Conservation (phyloP, 2,797 vertebrate genomes). For the Cygnus olor region DNA sequence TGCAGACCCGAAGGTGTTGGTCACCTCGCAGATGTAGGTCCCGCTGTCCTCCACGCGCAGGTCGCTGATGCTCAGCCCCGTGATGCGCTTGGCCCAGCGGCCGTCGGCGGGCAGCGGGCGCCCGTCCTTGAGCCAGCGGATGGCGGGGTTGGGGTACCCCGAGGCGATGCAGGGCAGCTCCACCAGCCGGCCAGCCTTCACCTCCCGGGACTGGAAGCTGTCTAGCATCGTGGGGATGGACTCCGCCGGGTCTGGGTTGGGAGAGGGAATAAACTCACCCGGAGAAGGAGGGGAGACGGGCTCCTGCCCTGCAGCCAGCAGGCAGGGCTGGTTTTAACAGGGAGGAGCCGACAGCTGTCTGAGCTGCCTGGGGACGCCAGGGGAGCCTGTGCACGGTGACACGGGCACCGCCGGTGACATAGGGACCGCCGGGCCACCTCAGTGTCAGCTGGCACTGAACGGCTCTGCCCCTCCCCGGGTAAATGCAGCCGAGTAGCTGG, state of each 20-base stretch:
- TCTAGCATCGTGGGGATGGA: conserved; percentile 94
- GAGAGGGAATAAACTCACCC: not conserved
- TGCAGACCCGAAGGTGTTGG: conserved; percentile 96
- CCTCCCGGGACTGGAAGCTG: conserved; percentile 93
- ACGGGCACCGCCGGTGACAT: fast-evolving
- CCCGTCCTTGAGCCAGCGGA: conserved; percentile 96
- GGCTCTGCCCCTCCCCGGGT: not conserved
- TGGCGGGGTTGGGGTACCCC: conserved; percentile 93
- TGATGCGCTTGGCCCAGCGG: conserved; percentile 91
- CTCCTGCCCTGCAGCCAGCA: not conserved
- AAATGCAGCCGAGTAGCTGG: not conserved
- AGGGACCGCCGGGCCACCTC: fast-evolving
- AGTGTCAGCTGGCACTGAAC: fast-evolving
- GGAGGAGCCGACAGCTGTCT: not conserved
- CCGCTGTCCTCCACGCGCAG: conserved; percentile 94
- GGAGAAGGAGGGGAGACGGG: fast-evolving
- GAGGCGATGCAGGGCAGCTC: conserved; percentile 96
- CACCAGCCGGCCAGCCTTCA: conserved; percentile 87
- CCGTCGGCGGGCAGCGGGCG: conserved; percentile 91
- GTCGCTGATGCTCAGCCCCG: conserved; percentile 92
- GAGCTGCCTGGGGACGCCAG: not conserved
- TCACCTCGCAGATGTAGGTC: conserved; percentile 97
- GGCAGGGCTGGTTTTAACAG: not conserved
- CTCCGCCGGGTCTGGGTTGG: conserved; percentile 88
- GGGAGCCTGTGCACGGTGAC: not conserved